Conservation (phyloP, 2,888 invertebrate species). For the Stomorhina lunata region DNA sequence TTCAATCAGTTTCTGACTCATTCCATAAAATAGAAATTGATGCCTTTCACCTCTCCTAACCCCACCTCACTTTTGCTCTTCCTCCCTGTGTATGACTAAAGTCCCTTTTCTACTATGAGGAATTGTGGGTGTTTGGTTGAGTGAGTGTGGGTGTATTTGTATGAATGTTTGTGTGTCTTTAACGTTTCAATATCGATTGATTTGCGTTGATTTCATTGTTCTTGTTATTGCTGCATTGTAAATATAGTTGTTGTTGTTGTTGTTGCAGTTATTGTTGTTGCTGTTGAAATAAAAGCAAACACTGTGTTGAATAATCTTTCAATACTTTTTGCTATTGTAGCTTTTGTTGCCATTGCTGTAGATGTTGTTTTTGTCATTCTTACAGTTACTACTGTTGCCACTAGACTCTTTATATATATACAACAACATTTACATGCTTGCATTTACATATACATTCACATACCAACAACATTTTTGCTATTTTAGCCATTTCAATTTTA, state of each 20-base stretch:
- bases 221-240: neutral
- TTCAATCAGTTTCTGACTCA: constrained; percentile 39
- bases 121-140: neutral
- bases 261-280: constrained; percentile 1
- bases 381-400: constrained; percentile 14
- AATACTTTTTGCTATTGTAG: constrained; percentile 44
- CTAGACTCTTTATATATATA: constrained; percentile 1
- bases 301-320: constrained; percentile 63
- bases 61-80: neutral
- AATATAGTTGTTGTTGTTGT: neutral
- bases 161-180: neutral
- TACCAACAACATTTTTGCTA: constrained; percentile 30
- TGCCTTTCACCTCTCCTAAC: neutral
- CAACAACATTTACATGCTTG: neutral
- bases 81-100: neutral
- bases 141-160: neutral
- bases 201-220: constrained; percentile 61
- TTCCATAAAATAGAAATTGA: neutral
- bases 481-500: constrained; percentile 30
- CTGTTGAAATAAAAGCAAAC: constrained; percentile 51
- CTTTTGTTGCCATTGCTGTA: constrained; percentile 19
- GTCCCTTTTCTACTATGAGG: constrained; percentile 5
- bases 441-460: neutral
- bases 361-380: constrained; percentile 20
- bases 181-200: constrained; percentile 57